Evolutionary conservation across 92 coral and sea anemone genomes (phyloP).

Genomic region (Epizoanthus ramosus): DNA sequence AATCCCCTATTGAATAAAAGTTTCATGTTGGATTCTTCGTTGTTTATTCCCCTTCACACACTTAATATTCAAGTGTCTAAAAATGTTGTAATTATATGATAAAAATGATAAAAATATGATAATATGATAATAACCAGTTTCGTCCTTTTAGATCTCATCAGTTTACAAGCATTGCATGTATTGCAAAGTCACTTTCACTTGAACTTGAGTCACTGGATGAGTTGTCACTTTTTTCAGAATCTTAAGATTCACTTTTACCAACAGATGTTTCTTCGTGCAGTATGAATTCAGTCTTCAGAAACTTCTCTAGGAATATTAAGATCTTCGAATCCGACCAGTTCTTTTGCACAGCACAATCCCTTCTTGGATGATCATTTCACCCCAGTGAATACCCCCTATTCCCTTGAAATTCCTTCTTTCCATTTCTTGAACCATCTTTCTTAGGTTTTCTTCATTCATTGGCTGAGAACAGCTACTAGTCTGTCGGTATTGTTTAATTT

Average conservation of each 20-base stretch:
- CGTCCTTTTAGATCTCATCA: no score
- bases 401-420: constrained; percentile 52
- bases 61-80: no score
- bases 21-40: no score
- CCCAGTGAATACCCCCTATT: constrained; percentile 66
- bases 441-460: constrained; percentile 46
- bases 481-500: constrained; percentile 56
- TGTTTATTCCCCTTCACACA: no score
- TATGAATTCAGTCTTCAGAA: not conserved
- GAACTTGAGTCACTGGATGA: not conserved
- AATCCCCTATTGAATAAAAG: no score
- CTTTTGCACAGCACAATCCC: constrained; percentile 60
- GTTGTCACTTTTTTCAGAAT: not conserved
- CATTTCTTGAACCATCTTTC: constrained; percentile 55
- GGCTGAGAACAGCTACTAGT: constrained; percentile 31
- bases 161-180: no score
- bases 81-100: no score
- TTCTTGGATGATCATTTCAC: constrained; percentile 54
- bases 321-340: constrained; percentile 64
- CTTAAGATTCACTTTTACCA: not conserved
- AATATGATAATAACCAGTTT: no score
- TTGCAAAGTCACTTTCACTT: not conserved
- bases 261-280: not conserved
- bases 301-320: not conserved
- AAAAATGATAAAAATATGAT: no score